Conservation (phyloP, 2,797 vertebrate genomes). For the Okamejei kenojei region DNA sequence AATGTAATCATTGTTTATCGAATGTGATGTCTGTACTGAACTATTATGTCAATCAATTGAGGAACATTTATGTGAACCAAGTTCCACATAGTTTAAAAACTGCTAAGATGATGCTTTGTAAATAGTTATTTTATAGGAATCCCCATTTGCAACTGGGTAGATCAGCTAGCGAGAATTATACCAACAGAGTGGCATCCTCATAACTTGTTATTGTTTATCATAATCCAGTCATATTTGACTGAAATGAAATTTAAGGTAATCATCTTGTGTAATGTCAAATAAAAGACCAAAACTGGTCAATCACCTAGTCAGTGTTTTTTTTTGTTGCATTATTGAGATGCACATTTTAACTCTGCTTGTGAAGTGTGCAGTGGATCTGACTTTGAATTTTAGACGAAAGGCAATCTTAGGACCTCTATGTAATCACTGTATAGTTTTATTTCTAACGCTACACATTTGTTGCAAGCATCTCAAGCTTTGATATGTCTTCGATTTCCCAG, state of each 20-base stretch:
- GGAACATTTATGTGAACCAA: not conserved
- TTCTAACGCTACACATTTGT: not conserved
- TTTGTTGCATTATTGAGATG: not conserved
- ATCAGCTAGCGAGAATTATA: not conserved
- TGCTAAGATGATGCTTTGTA: not conserved
- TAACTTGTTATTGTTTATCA: not conserved
- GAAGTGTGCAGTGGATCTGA: not conserved
- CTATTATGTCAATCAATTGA: not conserved
- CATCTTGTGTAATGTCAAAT: not conserved
- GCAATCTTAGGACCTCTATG: no score
- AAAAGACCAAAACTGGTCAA: not conserved
- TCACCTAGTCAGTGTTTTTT: not conserved
- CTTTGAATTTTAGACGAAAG: not conserved
- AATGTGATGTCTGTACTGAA: not conserved
- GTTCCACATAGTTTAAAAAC: not conserved
- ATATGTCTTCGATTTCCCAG: not conserved
- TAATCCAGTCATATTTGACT: not conserved
- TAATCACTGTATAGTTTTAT: not conserved
- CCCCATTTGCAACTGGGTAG: not conserved
- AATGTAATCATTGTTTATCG: not conserved
- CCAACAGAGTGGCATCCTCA: not conserved
- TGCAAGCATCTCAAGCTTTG: not conserved
- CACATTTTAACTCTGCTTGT: not conserved
- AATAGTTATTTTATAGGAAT: not conserved
- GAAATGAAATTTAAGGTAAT: not conserved